phyloP scores from a whole-genome alignment of 2,797 vertebrate species.

The Neosalanx taihuensis region DNA sequence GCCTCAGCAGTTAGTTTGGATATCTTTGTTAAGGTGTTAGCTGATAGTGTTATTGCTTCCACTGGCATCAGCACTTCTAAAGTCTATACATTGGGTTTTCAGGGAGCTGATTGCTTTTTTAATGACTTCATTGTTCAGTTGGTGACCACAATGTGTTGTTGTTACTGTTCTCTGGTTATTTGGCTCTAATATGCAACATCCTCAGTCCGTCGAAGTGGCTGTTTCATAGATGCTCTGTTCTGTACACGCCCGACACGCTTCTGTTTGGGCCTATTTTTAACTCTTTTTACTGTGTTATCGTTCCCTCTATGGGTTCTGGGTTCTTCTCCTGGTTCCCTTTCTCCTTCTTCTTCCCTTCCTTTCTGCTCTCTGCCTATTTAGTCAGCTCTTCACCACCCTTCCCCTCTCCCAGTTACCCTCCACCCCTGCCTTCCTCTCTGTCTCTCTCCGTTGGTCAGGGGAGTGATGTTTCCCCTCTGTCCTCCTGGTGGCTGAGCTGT shows the following conservation, averaged over 20 bases:
- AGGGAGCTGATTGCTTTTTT: background rate
- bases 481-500: conserved; percentile 20
- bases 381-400: background rate
- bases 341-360: background rate
- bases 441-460: conserved; percentile 33
- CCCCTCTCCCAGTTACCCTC: conserved; percentile 36
- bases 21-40: background rate
- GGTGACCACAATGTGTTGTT: background rate
- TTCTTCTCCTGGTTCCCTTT: background rate
- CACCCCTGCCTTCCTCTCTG: conserved; percentile 51
- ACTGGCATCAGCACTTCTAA: background rate
- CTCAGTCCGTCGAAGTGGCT: too few relatives aligned
- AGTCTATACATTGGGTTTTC: background rate
- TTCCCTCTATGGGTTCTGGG: background rate
- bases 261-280: background rate
- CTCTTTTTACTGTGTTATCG: background rate
- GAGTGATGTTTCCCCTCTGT: conserved; percentile 37
- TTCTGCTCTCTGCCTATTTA: background rate
- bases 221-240: too few relatives aligned
- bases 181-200: too few relatives aligned
- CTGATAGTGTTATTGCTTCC: background rate
- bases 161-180: too few relatives aligned
- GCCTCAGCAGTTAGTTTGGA: background rate
- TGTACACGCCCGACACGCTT: too few relatives aligned
- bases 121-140: background rate